A percentile compares a stretch with the other conserved stretches of the same genome.
Conservation (phyloP, 1,140 invertebrate genomes). For the Tribolium castaneum region DNA sequence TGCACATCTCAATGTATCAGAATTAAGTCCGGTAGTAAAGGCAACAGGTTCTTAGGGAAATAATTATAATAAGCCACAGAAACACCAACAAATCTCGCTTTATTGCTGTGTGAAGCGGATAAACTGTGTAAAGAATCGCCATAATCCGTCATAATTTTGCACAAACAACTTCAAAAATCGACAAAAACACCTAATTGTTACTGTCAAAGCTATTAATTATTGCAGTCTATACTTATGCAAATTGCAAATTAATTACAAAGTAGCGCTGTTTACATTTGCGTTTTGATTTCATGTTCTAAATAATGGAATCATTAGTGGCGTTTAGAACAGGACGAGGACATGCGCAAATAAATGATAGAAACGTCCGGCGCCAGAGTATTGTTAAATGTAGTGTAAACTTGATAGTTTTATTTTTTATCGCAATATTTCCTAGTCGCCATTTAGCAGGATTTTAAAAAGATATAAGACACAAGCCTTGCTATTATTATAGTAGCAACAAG, state of each 20-base stretch:
- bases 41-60: slow-evolving; percentile 16
- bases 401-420: slow-evolving; percentile 33
- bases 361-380: slow-evolving; percentile 40
- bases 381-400: slow-evolving; percentile 40
- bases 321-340: slow-evolving; percentile 22
- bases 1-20: slow-evolving; percentile 20
- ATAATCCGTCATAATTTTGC: slow-evolving; percentile 7
- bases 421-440: slow-evolving; percentile 20
- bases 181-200: not conserved
- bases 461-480: slow-evolving; percentile 15
- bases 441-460: slow-evolving; percentile 31
- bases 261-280: not conserved
- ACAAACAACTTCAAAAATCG: slow-evolving; percentile 9
- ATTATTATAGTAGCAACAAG: slow-evolving; percentile 1
- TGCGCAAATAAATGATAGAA: slow-evolving; percentile 41
- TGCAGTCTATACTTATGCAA: not conserved
- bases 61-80: slow-evolving; percentile 30
- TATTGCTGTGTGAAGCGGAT: slow-evolving; percentile 10
- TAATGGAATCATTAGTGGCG: slow-evolving; percentile 32
- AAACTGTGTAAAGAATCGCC: not conserved
- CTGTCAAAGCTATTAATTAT: not conserved
- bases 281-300: slow-evolving; percentile 13
- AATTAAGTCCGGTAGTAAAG: not conserved
- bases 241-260: slow-evolving; percentile 6
- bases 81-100: slow-evolving; percentile 31